phyloP scores from a whole-genome alignment of 2,113 vertebrate species.

The Poeciliopsis prolifica region DNA sequence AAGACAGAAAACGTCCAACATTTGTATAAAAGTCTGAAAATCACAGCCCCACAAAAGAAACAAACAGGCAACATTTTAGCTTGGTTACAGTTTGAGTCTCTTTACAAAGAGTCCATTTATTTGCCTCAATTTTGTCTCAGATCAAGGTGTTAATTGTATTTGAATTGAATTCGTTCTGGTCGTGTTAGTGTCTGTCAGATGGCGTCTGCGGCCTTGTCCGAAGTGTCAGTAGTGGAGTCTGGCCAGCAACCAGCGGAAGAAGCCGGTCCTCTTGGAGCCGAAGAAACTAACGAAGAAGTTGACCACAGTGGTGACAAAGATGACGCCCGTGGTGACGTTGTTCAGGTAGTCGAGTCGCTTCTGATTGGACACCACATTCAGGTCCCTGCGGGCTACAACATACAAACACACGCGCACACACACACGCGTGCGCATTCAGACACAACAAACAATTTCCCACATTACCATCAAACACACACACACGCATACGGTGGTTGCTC shows the following conservation, averaged over 20 bases:
- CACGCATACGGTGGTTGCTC: slow-evolving; percentile 8
- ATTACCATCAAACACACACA: slow-evolving; percentile 47
- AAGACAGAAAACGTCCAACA: neutral
- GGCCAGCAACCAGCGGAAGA: slow-evolving; percentile 77
- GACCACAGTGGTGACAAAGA: slow-evolving; percentile 65
- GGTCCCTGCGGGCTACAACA: slow-evolving; percentile 73
- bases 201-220: neutral
- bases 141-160: too few species aligned
- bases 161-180: neutral
- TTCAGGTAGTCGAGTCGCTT: slow-evolving; percentile 76
- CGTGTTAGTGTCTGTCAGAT: slow-evolving; percentile 1
- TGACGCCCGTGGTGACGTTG: slow-evolving; percentile 71
- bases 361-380: slow-evolving; percentile 77
- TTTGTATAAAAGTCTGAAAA: slow-evolving; percentile 9
- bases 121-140: neutral
- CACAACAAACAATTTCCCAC: slow-evolving; percentile 56
- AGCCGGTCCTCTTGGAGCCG: slow-evolving; percentile 75
- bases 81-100: slow-evolving; percentile 24
- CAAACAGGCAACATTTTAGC: slow-evolving; percentile 40
- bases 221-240: slow-evolving; percentile 72
- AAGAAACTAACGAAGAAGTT: slow-evolving; percentile 79
- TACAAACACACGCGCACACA: slow-evolving; percentile 44
- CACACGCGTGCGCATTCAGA: slow-evolving; percentile 36
- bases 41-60: slow-evolving; percentile 5
- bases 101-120: slow-evolving; percentile 13